Evolutionary conservation across 2,888 invertebrate genomes (phyloP), one percentile per base, ranked within the genome.

Genomic region (Ecliptopera silaceata): DNA sequence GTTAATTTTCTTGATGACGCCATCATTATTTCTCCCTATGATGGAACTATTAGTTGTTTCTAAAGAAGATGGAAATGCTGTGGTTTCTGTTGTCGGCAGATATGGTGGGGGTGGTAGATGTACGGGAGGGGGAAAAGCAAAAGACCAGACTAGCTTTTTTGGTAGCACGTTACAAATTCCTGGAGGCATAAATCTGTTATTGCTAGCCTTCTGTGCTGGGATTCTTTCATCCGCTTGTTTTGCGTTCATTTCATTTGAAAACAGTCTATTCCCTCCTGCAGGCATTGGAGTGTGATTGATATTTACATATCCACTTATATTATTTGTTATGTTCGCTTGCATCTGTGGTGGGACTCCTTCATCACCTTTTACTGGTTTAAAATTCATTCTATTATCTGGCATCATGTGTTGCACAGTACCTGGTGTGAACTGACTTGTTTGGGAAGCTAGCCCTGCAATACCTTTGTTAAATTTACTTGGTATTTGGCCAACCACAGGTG

Each of bases 1-100:
- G 29, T 65, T 66, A 22, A 68, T 74, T 61, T 69, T 73, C 31
- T 68, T 68, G 2, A 72, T 53, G 5, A 60, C 18, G 10, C 67
- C 69, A 31, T 50, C 50, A n/a, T 53, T 48, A 53, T 71, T 68
- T n/a, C 49, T 56, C 3, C 69, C 70, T 10, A 69, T 68, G 45
- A 65, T 57, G 31, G 66, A 64, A 47, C 38, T 51, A 20, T 38
- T 38, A 55, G 34, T 22, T 10, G 13, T 17, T 32, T 12, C 13
- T 1, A 18, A 18, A 18, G 0, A 15, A n/a, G 1, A 22, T 34
- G 34, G 18, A 6, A 20, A 53, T 26, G 13, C 18, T n/a, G 45
- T 15, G 4, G 12, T 18, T 34, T 60, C 26, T 57, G 49, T 45
- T 49, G 13, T 18, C 38, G n/a, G n/a, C n/a, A n/a, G 31, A 6